Percentiles rank a stretch among this genome's conserved stretches.
These are phyloP conservation scores for Puffinus mauretanicus DNA, from an alignment of 2,113 vertebrate genomes.

Conservation along the genomic window DNA sequence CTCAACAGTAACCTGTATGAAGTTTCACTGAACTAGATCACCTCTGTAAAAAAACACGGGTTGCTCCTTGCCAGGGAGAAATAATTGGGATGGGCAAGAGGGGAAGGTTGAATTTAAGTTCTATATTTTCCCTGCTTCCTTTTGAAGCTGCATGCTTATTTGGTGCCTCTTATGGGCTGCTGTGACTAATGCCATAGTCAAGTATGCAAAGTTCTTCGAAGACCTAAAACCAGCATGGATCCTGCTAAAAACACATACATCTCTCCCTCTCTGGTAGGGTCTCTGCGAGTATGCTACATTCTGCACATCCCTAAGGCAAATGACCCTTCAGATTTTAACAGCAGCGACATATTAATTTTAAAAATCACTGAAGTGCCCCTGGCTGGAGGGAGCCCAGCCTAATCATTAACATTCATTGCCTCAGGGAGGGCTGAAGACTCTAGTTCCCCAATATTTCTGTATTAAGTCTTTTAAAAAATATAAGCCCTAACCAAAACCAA, in stretches of 20 bases:
- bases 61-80: background rate
- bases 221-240: background rate
- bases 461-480: conserved; percentile 28
- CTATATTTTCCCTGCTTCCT: background rate
- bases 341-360: background rate
- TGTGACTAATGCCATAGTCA: conserved; percentile 11
- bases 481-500: conserved; percentile 12
- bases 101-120: background rate
- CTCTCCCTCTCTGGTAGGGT: background rate
- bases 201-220: background rate
- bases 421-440: conserved; percentile 33
- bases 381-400: conserved; percentile 1
- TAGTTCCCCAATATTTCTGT: conserved; percentile 15
- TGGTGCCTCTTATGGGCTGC: background rate
- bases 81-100: background rate
- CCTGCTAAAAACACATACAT: background rate
- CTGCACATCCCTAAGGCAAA: background rate
- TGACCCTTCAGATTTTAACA: conserved; percentile 14
- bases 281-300: background rate
- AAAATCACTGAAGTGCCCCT: conserved; percentile 38
- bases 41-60: fast-evolving
- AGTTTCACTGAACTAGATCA: background rate
- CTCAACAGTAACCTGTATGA: background rate
- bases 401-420: conserved; percentile 39
- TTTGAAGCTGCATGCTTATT: background rate